phyloP scores from a whole-genome alignment of 2,113 vertebrate genomes.

The Paratilapia polleni region DNA sequence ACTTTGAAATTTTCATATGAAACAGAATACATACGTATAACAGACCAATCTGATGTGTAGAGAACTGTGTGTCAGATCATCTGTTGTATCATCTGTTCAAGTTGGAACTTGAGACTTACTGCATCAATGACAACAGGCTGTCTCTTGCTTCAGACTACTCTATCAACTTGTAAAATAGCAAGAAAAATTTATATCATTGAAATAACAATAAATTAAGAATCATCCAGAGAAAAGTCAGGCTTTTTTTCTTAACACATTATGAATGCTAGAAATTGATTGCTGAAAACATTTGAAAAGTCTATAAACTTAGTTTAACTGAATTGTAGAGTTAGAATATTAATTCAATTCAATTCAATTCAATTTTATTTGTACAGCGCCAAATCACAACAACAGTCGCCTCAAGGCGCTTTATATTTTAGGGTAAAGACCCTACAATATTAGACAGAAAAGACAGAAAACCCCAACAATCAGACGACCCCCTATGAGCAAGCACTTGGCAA shows the following conservation, averaged over 20 bases:
- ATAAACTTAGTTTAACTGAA: not conserved
- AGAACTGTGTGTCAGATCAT: not conserved
- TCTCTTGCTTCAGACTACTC: not conserved
- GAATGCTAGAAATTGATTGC: not conserved
- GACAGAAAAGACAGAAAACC: no score
- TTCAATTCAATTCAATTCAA: no score
- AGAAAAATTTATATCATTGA: not conserved
- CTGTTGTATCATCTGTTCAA: not conserved
- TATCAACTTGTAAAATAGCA: not conserved
- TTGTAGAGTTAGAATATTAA: not conserved
- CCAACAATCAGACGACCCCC: no score
- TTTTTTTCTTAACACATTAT: not conserved
- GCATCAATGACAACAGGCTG: not conserved
- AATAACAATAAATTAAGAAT: not conserved
- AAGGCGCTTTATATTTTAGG: no score
- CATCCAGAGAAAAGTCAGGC: not conserved
- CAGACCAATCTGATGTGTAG: not conserved
- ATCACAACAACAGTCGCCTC: no score
- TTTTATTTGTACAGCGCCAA: no score
- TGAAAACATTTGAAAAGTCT: not conserved
- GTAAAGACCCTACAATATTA: no score
- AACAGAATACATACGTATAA: not conserved
- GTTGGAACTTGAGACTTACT: not conserved
- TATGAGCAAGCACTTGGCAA: no score
- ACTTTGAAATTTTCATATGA: not conserved